phyloP scores from a whole-genome alignment of 2,797 vertebrate species.

The Premnoplex brunnescens region DNA sequence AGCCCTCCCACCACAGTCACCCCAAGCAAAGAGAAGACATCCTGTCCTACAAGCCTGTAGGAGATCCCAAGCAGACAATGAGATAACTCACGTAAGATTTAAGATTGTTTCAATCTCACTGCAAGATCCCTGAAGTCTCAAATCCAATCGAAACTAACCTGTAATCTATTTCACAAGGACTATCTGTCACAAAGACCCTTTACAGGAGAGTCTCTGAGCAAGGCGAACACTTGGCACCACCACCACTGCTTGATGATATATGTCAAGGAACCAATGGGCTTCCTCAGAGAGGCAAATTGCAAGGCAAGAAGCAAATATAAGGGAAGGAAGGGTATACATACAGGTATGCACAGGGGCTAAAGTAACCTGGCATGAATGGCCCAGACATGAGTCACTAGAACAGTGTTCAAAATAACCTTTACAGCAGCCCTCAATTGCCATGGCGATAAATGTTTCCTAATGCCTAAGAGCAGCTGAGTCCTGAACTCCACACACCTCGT shows the following conservation, averaged over 20 bases:
- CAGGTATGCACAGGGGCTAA: neutral
- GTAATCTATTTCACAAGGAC: neutral
- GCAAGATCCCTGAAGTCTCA: neutral
- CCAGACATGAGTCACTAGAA: conserved; percentile 1
- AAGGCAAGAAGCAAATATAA: neutral
- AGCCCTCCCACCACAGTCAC: neutral
- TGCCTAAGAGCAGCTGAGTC: conserved; percentile 16
- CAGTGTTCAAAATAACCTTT: conserved; percentile 40
- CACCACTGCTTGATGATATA: neutral
- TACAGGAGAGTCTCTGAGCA: neutral
- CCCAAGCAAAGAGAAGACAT: neutral
- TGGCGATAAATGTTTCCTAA: conserved; percentile 55
- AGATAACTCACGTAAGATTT: neutral
- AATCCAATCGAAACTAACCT: neutral
- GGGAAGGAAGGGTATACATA: neutral
- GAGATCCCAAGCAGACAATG: neutral
- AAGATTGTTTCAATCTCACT: neutral
- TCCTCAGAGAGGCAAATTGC: neutral
- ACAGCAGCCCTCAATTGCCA: conserved; percentile 43
- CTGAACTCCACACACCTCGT: neutral
- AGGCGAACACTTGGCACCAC: neutral
- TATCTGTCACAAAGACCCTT: neutral
- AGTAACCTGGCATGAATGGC: neutral
- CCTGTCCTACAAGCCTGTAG: neutral
- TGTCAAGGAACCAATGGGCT: neutral